Evolutionary conservation across 2,797 vertebrate species (phyloP), one percentile per base, ranked within the genome.

Genomic region (Otus scops): DNA sequence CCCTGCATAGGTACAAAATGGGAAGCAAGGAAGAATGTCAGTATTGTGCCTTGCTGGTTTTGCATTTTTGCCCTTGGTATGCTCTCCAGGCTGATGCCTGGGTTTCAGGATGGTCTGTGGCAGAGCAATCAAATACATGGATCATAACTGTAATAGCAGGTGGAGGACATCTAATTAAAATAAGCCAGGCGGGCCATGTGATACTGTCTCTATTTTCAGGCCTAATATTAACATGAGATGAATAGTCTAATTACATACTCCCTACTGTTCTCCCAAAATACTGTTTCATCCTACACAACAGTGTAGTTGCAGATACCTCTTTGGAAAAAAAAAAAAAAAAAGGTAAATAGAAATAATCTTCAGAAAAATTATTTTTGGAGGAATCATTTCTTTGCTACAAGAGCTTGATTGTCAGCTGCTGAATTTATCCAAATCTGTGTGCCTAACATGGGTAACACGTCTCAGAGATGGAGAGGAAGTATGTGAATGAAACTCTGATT

Each of bases 161-260:
- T 83, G 80, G 56, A 95, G 56, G 78, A 80, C 48, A 77, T 67
- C 74, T 82, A 68, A 87, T 85, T 92, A 79, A 96, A 96, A 83
- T 39, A 67, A 94, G 32, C 32, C 51, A 53, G 67, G 88, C 48
- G 64, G 41, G 24, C 57, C 10, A 0, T 92, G 63, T 95, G 92
- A 91, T 77, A 47, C 70, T 73, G 34, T 70, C 88, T 94, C 85
- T 97, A 71, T 95, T 95, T 96, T 69, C 83, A 94, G 77, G 41
- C 32, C 48, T 92, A 80, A 93, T 88, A 85, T 88, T 89, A 94
- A 85, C 54, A 68, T 11, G 48, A 92, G 85, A 95, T 89, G 64
- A 91, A 89, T 87, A 1, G 63, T 74, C 83, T 90, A 90, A 96
- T 95, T 95, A 79, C 18, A 39, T 68, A n/a, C 85, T 94, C 76